A percentile compares a stretch with the other conserved stretches of the same genome.
Evolutionary conservation across 2,797 vertebrate species (phyloP).

Genomic region (Melanotaenia pygmaea): DNA sequence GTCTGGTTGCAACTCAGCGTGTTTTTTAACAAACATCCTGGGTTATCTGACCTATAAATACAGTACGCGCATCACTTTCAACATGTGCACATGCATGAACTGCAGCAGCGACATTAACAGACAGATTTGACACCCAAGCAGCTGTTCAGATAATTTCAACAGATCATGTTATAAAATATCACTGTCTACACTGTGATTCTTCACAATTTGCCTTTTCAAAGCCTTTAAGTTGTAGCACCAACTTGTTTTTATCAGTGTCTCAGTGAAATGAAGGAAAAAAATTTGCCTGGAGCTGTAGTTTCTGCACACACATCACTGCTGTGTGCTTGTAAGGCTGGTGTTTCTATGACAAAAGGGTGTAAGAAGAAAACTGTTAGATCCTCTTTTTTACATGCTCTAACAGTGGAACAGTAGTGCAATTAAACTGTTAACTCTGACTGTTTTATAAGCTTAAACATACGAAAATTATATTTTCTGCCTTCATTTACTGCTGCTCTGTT

Average conservation of each 20-base stretch:
- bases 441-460: not conserved
- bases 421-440: not conserved
- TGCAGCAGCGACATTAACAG: not conserved
- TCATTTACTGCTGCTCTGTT: not conserved
- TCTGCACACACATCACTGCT: not conserved
- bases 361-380: not conserved
- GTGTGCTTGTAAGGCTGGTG: not conserved
- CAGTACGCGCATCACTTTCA: too few species aligned
- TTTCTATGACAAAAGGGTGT: not conserved
- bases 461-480: not conserved
- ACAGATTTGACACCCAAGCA: not conserved
- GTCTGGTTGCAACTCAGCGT: not conserved
- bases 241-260: not conserved
- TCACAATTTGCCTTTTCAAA: not conserved
- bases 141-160: not conserved
- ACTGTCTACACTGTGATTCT: not conserved
- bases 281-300: not conserved
- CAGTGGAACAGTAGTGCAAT: not conserved
- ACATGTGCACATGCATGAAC: not conserved
- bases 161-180: not conserved
- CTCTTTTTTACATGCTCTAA: not conserved
- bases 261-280: not conserved
- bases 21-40: not conserved
- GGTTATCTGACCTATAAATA: too few species aligned
- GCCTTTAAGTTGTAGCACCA: not conserved